Evolutionary conservation across 1,140 invertebrate genomes (phyloP).

Genomic region (Aleiodes sp.): DNA sequence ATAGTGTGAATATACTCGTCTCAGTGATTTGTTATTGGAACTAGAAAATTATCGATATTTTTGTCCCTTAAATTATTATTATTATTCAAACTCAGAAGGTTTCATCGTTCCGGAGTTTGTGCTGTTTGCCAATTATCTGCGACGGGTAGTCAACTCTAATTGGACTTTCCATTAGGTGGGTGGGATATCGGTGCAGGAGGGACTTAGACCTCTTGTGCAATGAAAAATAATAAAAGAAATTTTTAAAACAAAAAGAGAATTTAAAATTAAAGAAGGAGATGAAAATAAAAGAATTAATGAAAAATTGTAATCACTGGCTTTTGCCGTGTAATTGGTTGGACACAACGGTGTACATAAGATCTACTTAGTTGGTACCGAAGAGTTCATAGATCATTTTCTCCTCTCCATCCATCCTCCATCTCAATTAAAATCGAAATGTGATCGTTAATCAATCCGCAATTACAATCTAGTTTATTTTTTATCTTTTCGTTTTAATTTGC

Average conservation of each 20-base stretch:
- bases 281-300: neutral
- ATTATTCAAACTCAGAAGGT: neutral
- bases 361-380: neutral
- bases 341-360: neutral
- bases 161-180: conserved; percentile 57
- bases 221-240: too few relatives aligned
- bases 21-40: neutral
- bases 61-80: too few relatives aligned
- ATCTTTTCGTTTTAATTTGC: too few relatives aligned
- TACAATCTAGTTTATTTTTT: neutral
- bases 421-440: neutral
- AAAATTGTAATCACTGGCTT: neutral
- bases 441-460: neutral
- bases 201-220: neutral
- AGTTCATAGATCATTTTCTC: neutral
- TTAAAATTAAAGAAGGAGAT: too few relatives aligned
- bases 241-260: conserved; percentile 34
- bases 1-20: conserved; percentile 17
- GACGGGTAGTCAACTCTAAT: conserved; percentile 59
- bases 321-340: neutral
- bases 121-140: conserved; percentile 38
- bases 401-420: neutral
- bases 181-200: conserved; percentile 51
- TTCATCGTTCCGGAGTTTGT: neutral
- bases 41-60: too few relatives aligned